A percentile compares a stretch with the other conserved stretches of the same genome.
phyloP scores from a whole-genome alignment of 2,113 vertebrate genomes.

The Melanotaenia duboulayi region DNA sequence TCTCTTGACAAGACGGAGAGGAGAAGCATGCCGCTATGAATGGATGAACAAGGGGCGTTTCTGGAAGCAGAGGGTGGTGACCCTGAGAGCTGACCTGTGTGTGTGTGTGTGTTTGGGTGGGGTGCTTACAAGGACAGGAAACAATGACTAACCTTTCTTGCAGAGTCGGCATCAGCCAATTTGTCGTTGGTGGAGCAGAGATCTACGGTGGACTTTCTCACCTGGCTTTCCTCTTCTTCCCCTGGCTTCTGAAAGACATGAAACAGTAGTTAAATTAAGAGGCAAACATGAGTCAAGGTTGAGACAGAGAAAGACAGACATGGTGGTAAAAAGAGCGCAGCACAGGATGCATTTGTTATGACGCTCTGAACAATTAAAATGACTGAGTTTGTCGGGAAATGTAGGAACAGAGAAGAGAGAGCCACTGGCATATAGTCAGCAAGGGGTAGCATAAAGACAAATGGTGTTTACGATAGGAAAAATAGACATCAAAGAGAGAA shows the following conservation, averaged over 20 bases:
- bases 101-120: constrained; percentile 26
- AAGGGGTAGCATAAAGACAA: constrained; percentile 29
- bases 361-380: constrained; percentile 32
- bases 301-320: neutral
- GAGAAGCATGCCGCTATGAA: constrained; percentile 51
- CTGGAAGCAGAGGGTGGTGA: constrained; percentile 34
- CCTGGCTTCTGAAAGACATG: constrained; percentile 70
- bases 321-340: neutral
- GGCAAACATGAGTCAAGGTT: constrained; percentile 8
- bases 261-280: constrained; percentile 1
- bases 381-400: constrained; percentile 15
- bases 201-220: constrained; percentile 71
- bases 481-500: constrained; percentile 33
- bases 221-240: constrained; percentile 75
- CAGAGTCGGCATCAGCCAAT: constrained; percentile 64
- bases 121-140: constrained; percentile 6
- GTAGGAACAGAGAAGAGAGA: constrained; percentile 3
- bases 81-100: constrained; percentile 60
- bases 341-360: constrained; percentile 2
- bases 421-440: neutral
- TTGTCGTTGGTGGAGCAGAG: constrained; percentile 72
- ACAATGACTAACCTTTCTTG: constrained; percentile 73
- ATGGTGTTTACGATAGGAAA: constrained; percentile 38
- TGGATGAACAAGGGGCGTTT: constrained; percentile 42
- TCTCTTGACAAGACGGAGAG: constrained; percentile 46